Evolutionary conservation across 2,888 invertebrate genomes (phyloP), one percentile per base, ranked within the genome.

Genomic region (Tethea ocularis): DNA sequence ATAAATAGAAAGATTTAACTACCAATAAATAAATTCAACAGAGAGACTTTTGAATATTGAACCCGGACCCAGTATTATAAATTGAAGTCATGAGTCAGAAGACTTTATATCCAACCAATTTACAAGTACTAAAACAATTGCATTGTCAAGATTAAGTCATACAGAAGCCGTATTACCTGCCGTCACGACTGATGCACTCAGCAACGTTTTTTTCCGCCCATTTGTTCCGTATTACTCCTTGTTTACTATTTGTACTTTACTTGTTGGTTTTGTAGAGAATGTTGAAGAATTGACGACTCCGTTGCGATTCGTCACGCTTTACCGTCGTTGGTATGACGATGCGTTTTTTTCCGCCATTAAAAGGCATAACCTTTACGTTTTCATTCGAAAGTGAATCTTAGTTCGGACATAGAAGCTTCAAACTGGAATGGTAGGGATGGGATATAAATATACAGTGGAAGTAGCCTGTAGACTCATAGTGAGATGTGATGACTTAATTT

Each of bases 191-290:
- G 68, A 68, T 71, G 72, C 73, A 72, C 72, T 74, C 61, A 63
- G 62, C 74, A 58, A 74, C 71, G 70, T 70, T 72, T 65, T 29
- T 68, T 53, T 58, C 62, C 60, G 57, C 57, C 67, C 59, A 72
- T 75, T 75, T 68, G 73, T 74, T 72, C 66, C 65, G 72, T 74
- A 70, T 73, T 63, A n/a, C 59, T 64, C 64, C 63, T 66, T 64
- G 63, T 72, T 69, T 69, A 70, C 78, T 82, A 82, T 84, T 84
- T 80, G 68, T 80, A 78, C 77, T 80, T 80, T 80, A 85, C 87
- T 89, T 90, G 91, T 91, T 89, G 90, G 89, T 91, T 91, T 91
- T 89, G 82, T 90, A 80, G 82, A 84, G 86, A 86, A 87, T 80
- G 84, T 82, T 77, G 83, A 85, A 84, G 86, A 84, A 89, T 87